Conservation (phyloP, 2,888 invertebrate species). For the Acleris sparsana region DNA sequence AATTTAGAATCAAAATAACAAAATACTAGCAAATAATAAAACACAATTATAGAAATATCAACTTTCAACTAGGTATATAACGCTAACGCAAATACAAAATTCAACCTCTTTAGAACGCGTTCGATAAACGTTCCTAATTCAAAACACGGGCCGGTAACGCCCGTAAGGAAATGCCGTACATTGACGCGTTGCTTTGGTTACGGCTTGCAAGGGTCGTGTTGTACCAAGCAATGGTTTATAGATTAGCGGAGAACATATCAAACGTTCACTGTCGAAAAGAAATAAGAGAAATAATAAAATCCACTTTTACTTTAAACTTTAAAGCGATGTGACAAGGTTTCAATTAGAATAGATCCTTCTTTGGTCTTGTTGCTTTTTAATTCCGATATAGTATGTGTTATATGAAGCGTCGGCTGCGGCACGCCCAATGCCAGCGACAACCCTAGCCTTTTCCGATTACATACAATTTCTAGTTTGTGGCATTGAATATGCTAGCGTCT, state of each 20-base stretch:
- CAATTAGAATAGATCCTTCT: too few relatives aligned
- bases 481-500: constrained; percentile 45
- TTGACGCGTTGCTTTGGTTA: constrained; percentile 4
- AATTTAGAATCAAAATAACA: too few relatives aligned
- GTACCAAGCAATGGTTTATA: constrained; percentile 32
- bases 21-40: too few relatives aligned
- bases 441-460: too few relatives aligned
- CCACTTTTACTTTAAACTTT: too few relatives aligned
- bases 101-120: constrained; percentile 16
- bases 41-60: background rate
- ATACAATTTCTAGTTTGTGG: too few relatives aligned
- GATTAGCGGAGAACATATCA: constrained; percentile 24
- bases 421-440: too few relatives aligned
- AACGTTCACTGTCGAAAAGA: too few relatives aligned
- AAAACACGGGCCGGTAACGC: background rate
- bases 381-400: constrained; percentile 23
- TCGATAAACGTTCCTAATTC: constrained; percentile 23
- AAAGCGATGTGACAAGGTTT: too few relatives aligned
- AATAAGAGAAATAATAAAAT: too few relatives aligned
- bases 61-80: constrained; percentile 9
- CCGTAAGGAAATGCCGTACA: constrained; percentile 3
- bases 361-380: too few relatives aligned
- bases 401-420: constrained; percentile 49
- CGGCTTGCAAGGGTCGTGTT: constrained; percentile 5
- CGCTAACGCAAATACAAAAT: constrained; percentile 16